Evolutionary conservation across 2,113 vertebrate genomes (phyloP).

Genomic region (Lophura nycthemera): DNA sequence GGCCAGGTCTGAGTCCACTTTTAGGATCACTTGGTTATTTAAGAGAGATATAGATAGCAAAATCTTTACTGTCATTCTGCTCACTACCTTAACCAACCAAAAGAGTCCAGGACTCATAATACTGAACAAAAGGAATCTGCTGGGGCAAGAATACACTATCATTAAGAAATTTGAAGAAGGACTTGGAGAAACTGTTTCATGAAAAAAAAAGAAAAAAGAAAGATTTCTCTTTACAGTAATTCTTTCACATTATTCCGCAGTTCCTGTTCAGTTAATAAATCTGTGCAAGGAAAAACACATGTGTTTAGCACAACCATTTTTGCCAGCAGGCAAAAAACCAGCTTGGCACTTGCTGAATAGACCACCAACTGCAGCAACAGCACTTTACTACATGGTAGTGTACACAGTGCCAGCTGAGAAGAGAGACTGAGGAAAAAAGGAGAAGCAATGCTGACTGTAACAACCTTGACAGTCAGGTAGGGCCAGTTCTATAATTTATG

Average conservation of each 20-base stretch:
- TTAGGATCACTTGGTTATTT: background rate
- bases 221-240: background rate
- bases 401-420: background rate
- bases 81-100: background rate
- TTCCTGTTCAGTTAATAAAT: constrained; percentile 41
- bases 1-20: background rate
- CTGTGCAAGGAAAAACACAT: constrained; percentile 27
- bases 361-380: constrained; percentile 29
- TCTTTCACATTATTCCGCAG: constrained; percentile 29
- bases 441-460: background rate
- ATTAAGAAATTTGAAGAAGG: background rate
- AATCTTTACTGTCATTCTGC: background rate
- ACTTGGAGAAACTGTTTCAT: background rate
- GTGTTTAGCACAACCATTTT: background rate
- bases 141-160: background rate
- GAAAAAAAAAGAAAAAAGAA: background rate
- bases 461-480: background rate
- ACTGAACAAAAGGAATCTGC: background rate
- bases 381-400: background rate
- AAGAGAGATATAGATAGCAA: background rate
- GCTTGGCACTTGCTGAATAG: background rate
- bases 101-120: background rate
- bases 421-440: background rate
- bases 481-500: background rate
- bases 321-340: constrained; percentile 47